Conservation (phyloP, 2,113 vertebrate genomes). For the Cyanoramphus novaezelandiae region DNA sequence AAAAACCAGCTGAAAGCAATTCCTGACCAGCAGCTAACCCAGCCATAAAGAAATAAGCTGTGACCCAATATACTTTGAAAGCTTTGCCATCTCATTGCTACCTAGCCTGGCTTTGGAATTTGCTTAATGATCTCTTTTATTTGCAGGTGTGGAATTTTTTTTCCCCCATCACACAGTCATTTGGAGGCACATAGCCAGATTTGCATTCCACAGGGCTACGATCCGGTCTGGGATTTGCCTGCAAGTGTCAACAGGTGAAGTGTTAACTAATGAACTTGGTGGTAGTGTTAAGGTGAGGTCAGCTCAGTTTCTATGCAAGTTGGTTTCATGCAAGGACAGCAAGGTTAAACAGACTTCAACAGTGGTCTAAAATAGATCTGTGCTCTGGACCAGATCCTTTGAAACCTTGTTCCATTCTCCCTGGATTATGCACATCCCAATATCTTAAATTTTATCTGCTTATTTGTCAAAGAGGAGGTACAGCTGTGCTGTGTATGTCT, state of each 20-base stretch:
- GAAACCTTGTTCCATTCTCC: background rate
- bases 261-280: slow-evolving; percentile 48
- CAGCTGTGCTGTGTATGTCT: background rate
- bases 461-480: background rate
- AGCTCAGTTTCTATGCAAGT: background rate
- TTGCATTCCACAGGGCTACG: slow-evolving; percentile 62
- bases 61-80: slow-evolving; percentile 19
- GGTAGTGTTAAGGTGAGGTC: slow-evolving; percentile 60
- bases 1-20: slow-evolving; percentile 35
- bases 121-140: slow-evolving; percentile 56
- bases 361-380: background rate
- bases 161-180: slow-evolving; percentile 22
- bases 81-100: slow-evolving; percentile 38
- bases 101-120: slow-evolving; percentile 59
- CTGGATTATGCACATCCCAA: background rate
- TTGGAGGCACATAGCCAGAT: slow-evolving; percentile 58
- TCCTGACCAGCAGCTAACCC: slow-evolving; percentile 39
- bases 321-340: background rate
- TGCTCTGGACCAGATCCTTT: background rate
- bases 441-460: background rate
- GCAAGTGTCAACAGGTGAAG: slow-evolving; percentile 66
- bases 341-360: background rate
- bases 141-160: slow-evolving; percentile 54
- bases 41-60: slow-evolving; percentile 1
- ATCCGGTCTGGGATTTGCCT: slow-evolving; percentile 64